A percentile compares a stretch with the other conserved stretches of the same genome.
Conservation (phyloP, 2,888 invertebrate species). For the Cataglyphis cursor region DNA sequence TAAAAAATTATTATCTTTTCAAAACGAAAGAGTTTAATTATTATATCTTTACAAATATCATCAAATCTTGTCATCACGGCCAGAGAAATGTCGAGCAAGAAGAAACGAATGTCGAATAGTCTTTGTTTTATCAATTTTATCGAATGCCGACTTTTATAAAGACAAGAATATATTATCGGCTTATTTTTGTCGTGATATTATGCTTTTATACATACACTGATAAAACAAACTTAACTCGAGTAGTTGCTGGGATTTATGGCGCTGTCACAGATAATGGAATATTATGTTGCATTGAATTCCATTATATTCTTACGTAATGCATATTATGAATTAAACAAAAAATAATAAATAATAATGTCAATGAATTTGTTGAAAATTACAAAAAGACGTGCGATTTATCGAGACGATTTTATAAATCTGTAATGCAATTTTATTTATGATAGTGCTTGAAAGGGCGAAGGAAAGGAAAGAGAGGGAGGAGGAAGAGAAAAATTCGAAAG, state of each 20-base stretch:
- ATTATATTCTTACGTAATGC: neutral
- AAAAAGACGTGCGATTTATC: neutral
- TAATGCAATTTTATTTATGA: constrained; percentile 44
- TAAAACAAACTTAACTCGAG: neutral
- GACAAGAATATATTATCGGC: neutral
- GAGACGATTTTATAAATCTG: constrained; percentile 36
- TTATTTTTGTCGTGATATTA: neutral
- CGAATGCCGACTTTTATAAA: neutral
- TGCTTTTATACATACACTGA: neutral
- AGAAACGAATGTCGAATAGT: neutral
- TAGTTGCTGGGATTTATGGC: neutral
- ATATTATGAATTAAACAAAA: neutral
- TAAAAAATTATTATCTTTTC: neutral
- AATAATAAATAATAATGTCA: neutral
- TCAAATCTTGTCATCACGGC: neutral
- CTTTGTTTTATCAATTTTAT: neutral
- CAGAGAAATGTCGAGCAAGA: neutral
- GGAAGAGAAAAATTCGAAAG: constrained; percentile 10
- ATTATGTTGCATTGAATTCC: neutral
- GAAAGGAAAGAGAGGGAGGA: neutral
- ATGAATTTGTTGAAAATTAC: neutral
- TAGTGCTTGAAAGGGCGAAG: neutral
- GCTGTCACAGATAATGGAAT: neutral
- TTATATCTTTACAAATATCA: neutral
- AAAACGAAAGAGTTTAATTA: neutral